Base-by-base conservation (phyloP, 1,140 invertebrate species). In the Drosophila melanica region DNA sequence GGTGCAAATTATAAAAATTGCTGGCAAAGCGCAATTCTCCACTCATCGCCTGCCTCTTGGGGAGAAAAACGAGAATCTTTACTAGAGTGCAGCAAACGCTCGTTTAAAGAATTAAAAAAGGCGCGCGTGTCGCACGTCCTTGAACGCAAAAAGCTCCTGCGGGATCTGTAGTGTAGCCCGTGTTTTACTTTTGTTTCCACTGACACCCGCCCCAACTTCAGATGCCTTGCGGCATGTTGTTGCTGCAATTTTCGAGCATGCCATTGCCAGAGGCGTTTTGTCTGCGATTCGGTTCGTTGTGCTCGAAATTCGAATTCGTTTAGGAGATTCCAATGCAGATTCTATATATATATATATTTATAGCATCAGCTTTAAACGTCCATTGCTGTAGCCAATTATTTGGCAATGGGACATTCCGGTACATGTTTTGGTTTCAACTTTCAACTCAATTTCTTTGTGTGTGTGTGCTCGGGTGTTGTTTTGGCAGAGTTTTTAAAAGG, bases 1-100 rank as follows among this genome's bases (percentile, higher is more conserved):
- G 80, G 78, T 86, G 81, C 78, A 87, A 87, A 87, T 87, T 89
- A 89, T 87, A 87, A 76, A 87, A 84, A 87, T 63, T 90, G 85
- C 76, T 87, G 85, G 79, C 82, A 87, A 87, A 87, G 85, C 84
- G 76, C 85, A 70, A 72, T 77, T 79, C 73, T 65, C 70, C 45
- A 68, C 81, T 85, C 81, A 81, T 74, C 78, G 77, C 64, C 68
- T 30, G 47, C 33, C 62, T 58, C 73, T 69, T 75, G 78, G 82
- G 81, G 55, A 30, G 12, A 58, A 33, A 44, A 70, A 20, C 41
- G 53, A 47, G 47, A 63, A 65, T 86, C 62, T 74, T 71, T 80
- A 37, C 70, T 55, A 62, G 30, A 74, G 71, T 67, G 74, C 67
- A 59, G 75, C 58, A 63, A 63, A 11, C 47, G 27, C 3, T 35